phyloP scores from a whole-genome alignment of 2,888 invertebrate genomes.

The Lepidochrysops patricia region DNA sequence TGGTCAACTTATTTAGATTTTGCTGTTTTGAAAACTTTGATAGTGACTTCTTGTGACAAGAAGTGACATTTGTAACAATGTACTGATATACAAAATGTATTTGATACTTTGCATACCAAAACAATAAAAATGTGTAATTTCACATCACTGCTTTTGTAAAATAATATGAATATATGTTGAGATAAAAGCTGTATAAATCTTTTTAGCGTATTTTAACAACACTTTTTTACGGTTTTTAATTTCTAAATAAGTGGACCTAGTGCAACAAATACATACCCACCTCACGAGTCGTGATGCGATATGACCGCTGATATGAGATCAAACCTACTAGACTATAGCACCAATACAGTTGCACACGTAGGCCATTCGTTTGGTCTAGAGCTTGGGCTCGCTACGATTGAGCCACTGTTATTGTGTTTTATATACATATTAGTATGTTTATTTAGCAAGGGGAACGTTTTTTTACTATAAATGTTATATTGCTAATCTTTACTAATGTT shows the following conservation, averaged over 20 bases:
- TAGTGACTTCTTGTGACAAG: background rate
- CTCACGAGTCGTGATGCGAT: constrained; percentile 35
- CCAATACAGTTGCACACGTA: constrained; percentile 69
- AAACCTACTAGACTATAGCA: constrained; percentile 68
- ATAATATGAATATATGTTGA: too few species aligned
- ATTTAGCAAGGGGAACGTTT: background rate
- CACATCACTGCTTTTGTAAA: too few species aligned
- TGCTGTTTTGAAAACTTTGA: background rate
- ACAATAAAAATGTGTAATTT: background rate
- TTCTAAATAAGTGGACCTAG: constrained; percentile 5
- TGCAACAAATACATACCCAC: constrained; percentile 44
- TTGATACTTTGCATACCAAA: background rate
- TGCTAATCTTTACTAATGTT: constrained; percentile 16
- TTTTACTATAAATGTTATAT: background rate
- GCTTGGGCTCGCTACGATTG: background rate
- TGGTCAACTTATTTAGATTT: background rate
- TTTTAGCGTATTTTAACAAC: too few species aligned
- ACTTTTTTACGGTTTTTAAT: too few species aligned
- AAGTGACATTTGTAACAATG: too few species aligned
- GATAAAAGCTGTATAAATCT: too few species aligned
- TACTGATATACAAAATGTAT: too few species aligned
- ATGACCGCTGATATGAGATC: constrained; percentile 61
- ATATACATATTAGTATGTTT: background rate
- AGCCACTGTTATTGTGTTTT: background rate
- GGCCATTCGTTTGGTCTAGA: constrained; percentile 71